Evolutionary conservation across 2,113 vertebrate genomes (phyloP).

Genomic region (Bos taurus): DNA sequence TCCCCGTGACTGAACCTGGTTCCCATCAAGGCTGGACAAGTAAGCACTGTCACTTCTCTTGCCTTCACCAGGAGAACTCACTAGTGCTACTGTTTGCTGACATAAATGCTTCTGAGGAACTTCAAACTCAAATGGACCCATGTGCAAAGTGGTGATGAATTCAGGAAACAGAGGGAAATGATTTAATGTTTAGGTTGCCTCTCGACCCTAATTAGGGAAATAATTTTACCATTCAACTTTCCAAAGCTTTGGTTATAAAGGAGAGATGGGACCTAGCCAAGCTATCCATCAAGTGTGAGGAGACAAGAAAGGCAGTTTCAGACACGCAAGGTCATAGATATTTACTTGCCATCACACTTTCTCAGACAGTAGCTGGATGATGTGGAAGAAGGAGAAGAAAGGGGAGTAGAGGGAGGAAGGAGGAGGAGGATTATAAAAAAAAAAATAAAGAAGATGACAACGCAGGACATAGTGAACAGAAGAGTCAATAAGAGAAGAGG

Average conservation of each 20-base stretch:
- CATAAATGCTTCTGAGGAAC: not conserved
- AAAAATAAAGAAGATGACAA: not conserved
- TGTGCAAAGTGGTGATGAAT: not conserved
- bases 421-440: not conserved
- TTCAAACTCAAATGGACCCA: not conserved
- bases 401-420: not conserved
- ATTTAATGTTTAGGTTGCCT: not conserved
- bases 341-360: not conserved
- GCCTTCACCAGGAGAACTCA: not conserved
- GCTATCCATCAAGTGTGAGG: not conserved
- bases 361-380: not conserved
- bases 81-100: not conserved
- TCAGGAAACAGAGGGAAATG: not conserved
- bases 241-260: not conserved
- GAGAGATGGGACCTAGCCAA: not conserved
- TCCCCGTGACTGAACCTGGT: constrained; percentile 54
- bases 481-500: not conserved
- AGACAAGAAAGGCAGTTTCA: not conserved
- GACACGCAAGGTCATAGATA: not conserved
- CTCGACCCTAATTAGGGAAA: not conserved
- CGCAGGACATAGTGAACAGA: not conserved
- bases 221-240: not conserved
- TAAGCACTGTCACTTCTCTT: not conserved
- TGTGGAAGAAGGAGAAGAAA: not conserved
- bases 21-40: constrained; percentile 48